phyloP scores from a whole-genome alignment of 2,888 invertebrate genomes.

The Ernsta delagoae region DNA sequence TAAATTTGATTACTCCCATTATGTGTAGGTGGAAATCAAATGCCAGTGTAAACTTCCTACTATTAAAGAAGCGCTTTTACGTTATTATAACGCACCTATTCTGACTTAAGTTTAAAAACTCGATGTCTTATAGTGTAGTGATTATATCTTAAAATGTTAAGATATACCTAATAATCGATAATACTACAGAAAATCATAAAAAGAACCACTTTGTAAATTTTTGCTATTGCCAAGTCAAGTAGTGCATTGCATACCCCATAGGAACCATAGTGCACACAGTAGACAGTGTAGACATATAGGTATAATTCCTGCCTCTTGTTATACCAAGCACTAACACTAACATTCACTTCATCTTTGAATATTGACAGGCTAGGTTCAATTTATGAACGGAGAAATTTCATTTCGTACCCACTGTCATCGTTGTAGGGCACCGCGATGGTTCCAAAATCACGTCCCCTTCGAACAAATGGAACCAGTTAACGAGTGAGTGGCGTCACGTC shows the following conservation, averaged over 20 bases:
- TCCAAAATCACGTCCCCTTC: slow-evolving; percentile 60
- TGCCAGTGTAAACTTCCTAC: slow-evolving; percentile 50
- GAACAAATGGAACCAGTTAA: slow-evolving; percentile 74
- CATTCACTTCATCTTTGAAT: slow-evolving; percentile 3
- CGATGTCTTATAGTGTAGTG: background rate
- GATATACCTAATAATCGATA: no score
- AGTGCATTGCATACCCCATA: no score
- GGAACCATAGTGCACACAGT: no score
- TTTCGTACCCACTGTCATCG: slow-evolving; percentile 15
- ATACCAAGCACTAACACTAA: no score
- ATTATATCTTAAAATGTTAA: no score
- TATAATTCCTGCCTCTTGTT: no score
- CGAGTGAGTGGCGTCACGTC: slow-evolving; percentile 83
- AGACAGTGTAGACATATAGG: no score
- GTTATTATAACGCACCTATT: slow-evolving; percentile 4
- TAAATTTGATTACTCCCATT: slow-evolving; percentile 64
- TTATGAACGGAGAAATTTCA: slow-evolving; percentile 31
- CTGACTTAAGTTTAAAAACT: background rate
- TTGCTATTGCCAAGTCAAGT: no score
- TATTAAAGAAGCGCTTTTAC: slow-evolving; percentile 26
- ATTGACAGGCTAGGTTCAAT: slow-evolving; percentile 1
- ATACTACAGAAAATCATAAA: no score
- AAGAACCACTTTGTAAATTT: no score
- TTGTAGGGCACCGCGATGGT: slow-evolving; percentile 17
- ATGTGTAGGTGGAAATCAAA: slow-evolving; percentile 51